phyloP scores from a whole-genome alignment of 2,888 invertebrate species.

The Drosophila melanosoma region DNA sequence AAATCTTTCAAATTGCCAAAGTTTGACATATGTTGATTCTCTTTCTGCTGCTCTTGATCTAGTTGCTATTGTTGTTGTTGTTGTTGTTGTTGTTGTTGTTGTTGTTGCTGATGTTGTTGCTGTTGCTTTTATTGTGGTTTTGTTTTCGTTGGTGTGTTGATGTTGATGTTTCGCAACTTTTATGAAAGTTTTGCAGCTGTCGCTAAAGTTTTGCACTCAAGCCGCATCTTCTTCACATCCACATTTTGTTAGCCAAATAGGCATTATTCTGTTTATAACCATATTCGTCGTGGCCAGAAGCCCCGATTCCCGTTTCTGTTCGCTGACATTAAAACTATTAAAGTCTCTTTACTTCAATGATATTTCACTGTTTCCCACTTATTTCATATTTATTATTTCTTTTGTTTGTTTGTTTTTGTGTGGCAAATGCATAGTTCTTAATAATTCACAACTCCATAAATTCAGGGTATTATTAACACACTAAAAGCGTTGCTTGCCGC shows the following conservation, averaged over 20 bases:
- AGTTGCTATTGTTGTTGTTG: conserved; percentile 7
- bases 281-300: conserved; percentile 22
- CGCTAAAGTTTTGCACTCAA: conserved; percentile 50
- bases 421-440: conserved; percentile 46
- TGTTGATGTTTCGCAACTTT: conserved; percentile 62
- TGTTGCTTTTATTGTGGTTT: conserved; percentile 21
- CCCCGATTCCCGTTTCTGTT: conserved; percentile 15
- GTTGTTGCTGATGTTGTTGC: conserved; percentile 38
- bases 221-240: conserved; percentile 8
- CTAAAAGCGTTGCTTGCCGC: conserved; percentile 24
- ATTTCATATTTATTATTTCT: not conserved
- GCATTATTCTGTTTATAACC: conserved; percentile 36
- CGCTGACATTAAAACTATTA: conserved; percentile 65
- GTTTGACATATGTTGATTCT: conserved; percentile 69
- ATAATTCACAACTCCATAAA: conserved; percentile 47
- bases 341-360: conserved; percentile 60
- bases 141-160: conserved; percentile 25
- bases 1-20: conserved; percentile 71
- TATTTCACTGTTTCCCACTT: conserved; percentile 29
- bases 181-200: conserved; percentile 61
- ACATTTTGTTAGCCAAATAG: conserved; percentile 41
- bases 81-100: conserved; percentile 22
- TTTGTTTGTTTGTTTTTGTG: conserved; percentile 6
- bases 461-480: conserved; percentile 57
- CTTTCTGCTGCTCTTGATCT: conserved; percentile 4